Conservation (phyloP, 2,113 vertebrate genomes). For the Procavia capensis region DNA sequence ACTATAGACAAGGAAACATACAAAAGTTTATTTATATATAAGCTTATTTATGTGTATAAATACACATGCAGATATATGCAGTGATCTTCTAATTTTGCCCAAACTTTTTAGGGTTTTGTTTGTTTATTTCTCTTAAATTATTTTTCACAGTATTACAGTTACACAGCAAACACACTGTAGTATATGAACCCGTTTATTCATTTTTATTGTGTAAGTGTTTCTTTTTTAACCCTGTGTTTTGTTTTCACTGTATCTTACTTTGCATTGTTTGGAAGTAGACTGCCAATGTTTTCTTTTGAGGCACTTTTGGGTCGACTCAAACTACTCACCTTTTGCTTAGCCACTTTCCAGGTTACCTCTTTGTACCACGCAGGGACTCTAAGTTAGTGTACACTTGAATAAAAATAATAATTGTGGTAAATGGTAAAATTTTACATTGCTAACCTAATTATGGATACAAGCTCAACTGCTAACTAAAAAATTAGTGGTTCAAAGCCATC, state of each 20-base stretch:
- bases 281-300: too few relatives aligned
- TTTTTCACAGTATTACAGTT: neutral
- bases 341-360: too few relatives aligned
- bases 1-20: too few relatives aligned
- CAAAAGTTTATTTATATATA: too few relatives aligned
- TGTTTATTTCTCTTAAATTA: neutral
- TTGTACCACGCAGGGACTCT: too few relatives aligned
- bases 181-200: neutral
- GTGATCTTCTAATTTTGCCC: neutral
- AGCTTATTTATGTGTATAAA: neutral
- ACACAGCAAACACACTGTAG: neutral
- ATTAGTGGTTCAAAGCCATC: too few relatives aligned
- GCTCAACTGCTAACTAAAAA: too few relatives aligned
- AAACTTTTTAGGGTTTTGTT: too few relatives aligned
- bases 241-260: neutral
- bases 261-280: too few relatives aligned
- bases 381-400: neutral
- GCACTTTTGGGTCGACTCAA: too few relatives aligned
- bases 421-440: neutral
- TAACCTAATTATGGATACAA: neutral
- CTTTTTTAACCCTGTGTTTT: neutral
- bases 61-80: neutral
- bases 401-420: neutral
- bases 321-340: too few relatives aligned
- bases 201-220: neutral